A percentile compares a stretch with the other conserved stretches of the same genome.
These are phyloP conservation scores for Drosophila affinis DNA, from an alignment of 2,888 invertebrate species.

Conservation along the genomic window DNA sequence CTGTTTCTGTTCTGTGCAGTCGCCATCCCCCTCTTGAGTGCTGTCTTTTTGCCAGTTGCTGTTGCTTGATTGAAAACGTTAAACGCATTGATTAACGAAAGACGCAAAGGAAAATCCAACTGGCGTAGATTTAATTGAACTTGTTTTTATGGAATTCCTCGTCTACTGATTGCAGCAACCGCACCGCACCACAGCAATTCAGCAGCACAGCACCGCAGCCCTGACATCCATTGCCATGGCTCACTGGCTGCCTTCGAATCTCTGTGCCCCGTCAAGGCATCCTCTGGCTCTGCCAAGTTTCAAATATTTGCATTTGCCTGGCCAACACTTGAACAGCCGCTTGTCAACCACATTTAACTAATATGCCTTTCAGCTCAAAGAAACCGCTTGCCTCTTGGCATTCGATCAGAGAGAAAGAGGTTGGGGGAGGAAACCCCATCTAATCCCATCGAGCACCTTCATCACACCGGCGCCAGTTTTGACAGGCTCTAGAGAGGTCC, in stretches of 20 bases:
- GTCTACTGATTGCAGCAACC: conserved; percentile 65
- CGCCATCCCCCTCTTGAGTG: conserved; percentile 9
- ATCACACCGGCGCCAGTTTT: conserved; percentile 61
- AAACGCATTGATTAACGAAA: conserved; percentile 75
- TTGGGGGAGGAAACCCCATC: conserved; percentile 8
- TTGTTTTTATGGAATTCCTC: conserved; percentile 70
- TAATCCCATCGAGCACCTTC: conserved; percentile 55
- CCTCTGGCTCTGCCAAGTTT: conserved; percentile 26
- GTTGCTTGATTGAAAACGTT: conserved; percentile 75
- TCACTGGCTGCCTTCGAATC: not conserved
- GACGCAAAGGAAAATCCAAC: conserved; percentile 36
- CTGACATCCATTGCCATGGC: not conserved
- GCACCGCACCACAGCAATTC: conserved; percentile 43
- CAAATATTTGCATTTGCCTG: conserved; percentile 69
- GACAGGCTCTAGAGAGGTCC: conserved; percentile 50
- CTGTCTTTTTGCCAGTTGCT: conserved; percentile 66
- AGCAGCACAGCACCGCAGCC: conserved; percentile 19
- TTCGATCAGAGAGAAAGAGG: conserved; percentile 15
- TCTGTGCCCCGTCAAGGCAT: not conserved
- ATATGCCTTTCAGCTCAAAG: conserved; percentile 51
- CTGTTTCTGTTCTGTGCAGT: conserved; percentile 24
- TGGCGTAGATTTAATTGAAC: conserved; percentile 72
- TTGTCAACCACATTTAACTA: conserved; percentile 65
- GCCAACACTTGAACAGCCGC: conserved; percentile 41
- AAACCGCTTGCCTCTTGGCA: conserved; percentile 23